phyloP scores from a whole-genome alignment of 2,113 vertebrate species.

The Chascanopsetta lugubris region DNA sequence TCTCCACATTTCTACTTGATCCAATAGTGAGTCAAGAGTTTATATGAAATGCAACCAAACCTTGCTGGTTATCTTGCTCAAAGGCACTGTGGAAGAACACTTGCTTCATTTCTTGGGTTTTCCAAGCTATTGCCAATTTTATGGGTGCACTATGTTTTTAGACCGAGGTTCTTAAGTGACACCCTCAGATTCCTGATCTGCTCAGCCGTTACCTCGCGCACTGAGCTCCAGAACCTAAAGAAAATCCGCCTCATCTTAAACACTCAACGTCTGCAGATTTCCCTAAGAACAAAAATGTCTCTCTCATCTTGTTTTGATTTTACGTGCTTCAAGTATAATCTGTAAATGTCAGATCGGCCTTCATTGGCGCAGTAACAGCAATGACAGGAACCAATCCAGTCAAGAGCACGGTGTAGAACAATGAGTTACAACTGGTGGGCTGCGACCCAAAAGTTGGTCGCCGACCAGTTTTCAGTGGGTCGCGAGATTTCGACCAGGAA shows the following conservation, averaged over 20 bases:
- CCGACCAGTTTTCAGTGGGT: no score
- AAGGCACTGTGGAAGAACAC: background rate
- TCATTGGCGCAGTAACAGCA: slow-evolving; percentile 21
- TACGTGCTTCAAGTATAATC: slow-evolving; percentile 7
- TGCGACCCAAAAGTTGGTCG: no score
- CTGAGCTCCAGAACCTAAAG: slow-evolving; percentile 5
- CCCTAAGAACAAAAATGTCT: background rate
- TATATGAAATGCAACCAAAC: background rate
- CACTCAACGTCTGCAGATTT: slow-evolving; percentile 9
- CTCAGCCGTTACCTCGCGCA: slow-evolving; percentile 1
- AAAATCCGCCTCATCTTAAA: slow-evolving; percentile 4
- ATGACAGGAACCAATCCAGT: background rate
- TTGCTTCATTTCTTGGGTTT: background rate
- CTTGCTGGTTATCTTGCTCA: background rate
- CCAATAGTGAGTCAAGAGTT: no score
- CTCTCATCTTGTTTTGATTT: slow-evolving; percentile 40
- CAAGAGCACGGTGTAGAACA: no score
- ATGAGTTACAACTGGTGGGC: no score
- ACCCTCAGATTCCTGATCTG: background rate
- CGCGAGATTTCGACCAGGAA: no score
- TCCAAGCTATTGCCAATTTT: background rate
- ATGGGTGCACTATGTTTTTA: background rate
- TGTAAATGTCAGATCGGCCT: slow-evolving; percentile 26
- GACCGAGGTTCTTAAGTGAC: background rate
- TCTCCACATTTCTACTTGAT: background rate